phyloP scores from a whole-genome alignment of 1,140 invertebrate species.

The Drosophila burlai region DNA sequence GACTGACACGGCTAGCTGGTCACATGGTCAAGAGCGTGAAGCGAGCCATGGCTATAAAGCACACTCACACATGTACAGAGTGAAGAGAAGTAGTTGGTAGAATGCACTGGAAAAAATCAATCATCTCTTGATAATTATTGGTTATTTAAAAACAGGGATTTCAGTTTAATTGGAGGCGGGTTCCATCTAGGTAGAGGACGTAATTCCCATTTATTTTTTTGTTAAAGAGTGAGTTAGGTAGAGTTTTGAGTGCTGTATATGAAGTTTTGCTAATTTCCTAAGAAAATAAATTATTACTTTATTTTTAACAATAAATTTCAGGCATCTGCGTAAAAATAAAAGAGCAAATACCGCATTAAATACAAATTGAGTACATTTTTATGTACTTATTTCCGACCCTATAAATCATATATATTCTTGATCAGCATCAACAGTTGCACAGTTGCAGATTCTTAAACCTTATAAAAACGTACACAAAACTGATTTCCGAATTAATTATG shows the following conservation, averaged over 20 bases:
- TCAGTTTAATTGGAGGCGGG: not conserved
- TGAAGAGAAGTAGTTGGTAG: not conserved
- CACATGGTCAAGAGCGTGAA: conserved; percentile 81
- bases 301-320: no score
- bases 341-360: no score
- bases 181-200: no score
- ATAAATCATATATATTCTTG: no score
- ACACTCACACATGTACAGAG: conserved; percentile 40
- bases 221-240: no score
- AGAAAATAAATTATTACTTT: not conserved
- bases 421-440: no score
- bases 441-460: no score
- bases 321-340: no score
- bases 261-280: not conserved
- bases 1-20: conserved; percentile 82
- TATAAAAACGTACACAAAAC: not conserved
- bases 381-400: no score
- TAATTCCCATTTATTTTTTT: no score
- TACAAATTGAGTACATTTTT: no score
- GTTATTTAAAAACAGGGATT: not conserved
- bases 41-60: conserved; percentile 72
- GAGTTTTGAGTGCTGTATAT: not conserved
- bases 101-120: not conserved
- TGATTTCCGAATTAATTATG: not conserved
- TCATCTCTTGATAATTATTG: not conserved